phyloP scores from a whole-genome alignment of 2,888 invertebrate genomes.

The Perithous albicinctus region DNA sequence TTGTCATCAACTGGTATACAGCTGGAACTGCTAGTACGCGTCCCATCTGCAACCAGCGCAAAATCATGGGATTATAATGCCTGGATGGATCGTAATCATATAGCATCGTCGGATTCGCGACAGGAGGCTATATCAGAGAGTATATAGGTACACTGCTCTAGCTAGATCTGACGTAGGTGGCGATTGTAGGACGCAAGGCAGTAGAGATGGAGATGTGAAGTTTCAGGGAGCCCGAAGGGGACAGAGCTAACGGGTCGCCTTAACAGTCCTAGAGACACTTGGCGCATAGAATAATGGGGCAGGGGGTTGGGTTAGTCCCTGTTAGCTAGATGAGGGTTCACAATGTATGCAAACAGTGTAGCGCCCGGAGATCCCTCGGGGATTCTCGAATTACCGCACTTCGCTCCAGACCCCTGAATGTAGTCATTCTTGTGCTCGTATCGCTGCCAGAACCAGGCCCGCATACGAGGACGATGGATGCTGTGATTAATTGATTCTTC shows the following conservation, averaged over 20 bases:
- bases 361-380: conserved; percentile 76
- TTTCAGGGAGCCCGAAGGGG: conserved; percentile 24
- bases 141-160: background rate
- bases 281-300: conserved; percentile 80
- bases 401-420: conserved; percentile 43
- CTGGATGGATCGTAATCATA: conserved; percentile 76
- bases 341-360: conserved; percentile 81
- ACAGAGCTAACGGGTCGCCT: conserved; percentile 72
- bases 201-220: conserved; percentile 39
- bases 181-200: conserved; percentile 41
- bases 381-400: conserved; percentile 80
- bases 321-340: conserved; percentile 79
- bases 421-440: conserved; percentile 38
- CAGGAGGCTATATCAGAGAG: background rate
- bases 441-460: conserved; percentile 21
- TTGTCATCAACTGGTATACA: conserved; percentile 47
- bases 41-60: conserved; percentile 50
- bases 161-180: conserved; percentile 24
- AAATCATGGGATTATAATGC: conserved; percentile 75
- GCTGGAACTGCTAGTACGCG: background rate
- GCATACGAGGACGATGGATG: conserved; percentile 27
- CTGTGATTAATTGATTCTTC: conserved; percentile 61
- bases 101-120: conserved; percentile 40
- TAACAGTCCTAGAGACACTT: conserved; percentile 80
- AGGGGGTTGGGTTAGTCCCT: conserved; percentile 75